Evolutionary conservation across 2,888 invertebrate species (phyloP), one percentile per base, ranked within the genome.

Genomic region (Amphipyra berbera): DNA sequence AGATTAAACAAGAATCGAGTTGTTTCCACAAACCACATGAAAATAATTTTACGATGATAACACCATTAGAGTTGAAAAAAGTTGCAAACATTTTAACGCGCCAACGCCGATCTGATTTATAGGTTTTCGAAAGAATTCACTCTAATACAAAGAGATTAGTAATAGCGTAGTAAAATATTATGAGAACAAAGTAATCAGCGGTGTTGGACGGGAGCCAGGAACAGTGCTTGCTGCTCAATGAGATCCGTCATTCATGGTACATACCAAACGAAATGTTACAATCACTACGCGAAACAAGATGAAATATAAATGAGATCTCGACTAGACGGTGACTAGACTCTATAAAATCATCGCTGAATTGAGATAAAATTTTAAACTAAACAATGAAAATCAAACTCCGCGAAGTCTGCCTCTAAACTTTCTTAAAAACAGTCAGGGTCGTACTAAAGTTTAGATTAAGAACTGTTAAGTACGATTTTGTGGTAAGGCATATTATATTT

Each of bases 171-270:
- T 85, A 82, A 87, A 88, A 81, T 86, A 86, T 86, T 86, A 83
- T 64, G 78, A 81, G 82, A 90, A 91, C 85, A 88, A 88, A 88
- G 88, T 84, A 84, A 90, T 89, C 85, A 81, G 77, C 60, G 67
- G 54, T 63, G 64, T 78, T 86, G 92, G 92, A 90, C 83, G 10
- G 27, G 30, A 49, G 88, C 92, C 92, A 91, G 78, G 60, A 62
- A 60, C 74, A 76, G 78, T 60, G 70, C 33, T 21, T 47, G 44
- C 68, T 81, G 70, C 75, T 82, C 89, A 89, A 88, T 90, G 85
- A 90, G 67, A 68, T 56, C 81, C 81, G 82, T 87, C 88, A 89
- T 91, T 91, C 90, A 90, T 76, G 66, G 68, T 53, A 63, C 60
- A 53, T 42, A 21, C 6, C 4, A 30, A 49, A 37, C 6, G 30